A percentile compares a stretch with the other conserved stretches of the same genome.
Conservation (phyloP, 1,140 invertebrate genomes). For the Tetramorium simillimum region DNA sequence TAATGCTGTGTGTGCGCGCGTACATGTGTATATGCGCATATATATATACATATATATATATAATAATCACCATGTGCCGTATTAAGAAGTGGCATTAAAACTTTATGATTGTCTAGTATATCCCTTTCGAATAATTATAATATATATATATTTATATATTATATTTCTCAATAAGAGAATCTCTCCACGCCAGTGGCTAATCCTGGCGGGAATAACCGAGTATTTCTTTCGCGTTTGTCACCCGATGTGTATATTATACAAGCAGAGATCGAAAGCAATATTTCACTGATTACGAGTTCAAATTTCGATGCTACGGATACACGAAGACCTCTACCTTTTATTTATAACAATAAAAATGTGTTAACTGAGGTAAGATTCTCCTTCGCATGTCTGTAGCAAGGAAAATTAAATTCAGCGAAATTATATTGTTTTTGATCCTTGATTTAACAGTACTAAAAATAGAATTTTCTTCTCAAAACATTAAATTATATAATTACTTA, state of each 20-base stretch:
- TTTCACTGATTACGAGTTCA: not conserved
- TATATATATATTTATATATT: conserved; percentile 31
- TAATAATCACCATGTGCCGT: conserved; percentile 64
- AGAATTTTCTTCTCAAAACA: conserved; percentile 57
- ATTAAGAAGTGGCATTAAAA: conserved; percentile 60
- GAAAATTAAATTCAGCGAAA: conserved; percentile 6
- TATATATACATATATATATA: not conserved
- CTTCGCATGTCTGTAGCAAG: not conserved
- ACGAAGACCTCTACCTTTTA: not conserved
- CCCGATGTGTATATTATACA: conserved; percentile 48
- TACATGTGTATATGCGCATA: not conserved
- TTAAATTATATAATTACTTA: conserved; percentile 67
- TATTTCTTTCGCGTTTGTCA: conserved; percentile 51
- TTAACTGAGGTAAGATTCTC: not conserved
- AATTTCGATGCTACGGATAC: conserved; percentile 2
- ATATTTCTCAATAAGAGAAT: conserved; percentile 34
- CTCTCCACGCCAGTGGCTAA: conserved; percentile 16
- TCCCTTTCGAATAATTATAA: conserved; percentile 47
- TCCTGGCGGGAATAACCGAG: conserved; percentile 44
- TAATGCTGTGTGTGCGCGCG: conserved; percentile 8
- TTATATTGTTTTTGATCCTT: conserved; percentile 2
- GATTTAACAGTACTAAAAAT: conserved; percentile 68
- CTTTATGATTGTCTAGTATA: conserved; percentile 71
- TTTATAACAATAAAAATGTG: not conserved
- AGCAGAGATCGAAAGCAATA: conserved; percentile 20